These are phyloP conservation scores for Cataglyphis livida DNA, from an alignment of 2,888 invertebrate genomes.

Conservation along the genomic window DNA sequence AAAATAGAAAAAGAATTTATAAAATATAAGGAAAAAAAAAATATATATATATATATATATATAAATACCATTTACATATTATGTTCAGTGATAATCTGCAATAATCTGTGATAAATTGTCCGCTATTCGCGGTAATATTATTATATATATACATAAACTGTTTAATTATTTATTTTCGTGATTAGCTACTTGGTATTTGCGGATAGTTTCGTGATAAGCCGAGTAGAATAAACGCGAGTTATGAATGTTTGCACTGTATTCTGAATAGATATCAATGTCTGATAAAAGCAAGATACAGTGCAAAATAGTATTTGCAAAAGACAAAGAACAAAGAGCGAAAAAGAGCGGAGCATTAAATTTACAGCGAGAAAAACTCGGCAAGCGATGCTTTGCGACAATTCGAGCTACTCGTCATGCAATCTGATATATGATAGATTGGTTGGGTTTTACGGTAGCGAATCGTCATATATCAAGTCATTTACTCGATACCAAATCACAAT, in stretches of 20 bases:
- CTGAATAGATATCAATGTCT: conserved; percentile 38
- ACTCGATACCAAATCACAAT: conserved; percentile 29
- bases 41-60: background rate
- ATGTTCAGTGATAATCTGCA: background rate
- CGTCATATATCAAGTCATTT: conserved; percentile 45
- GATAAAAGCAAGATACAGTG: conserved; percentile 40
- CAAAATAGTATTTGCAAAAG: conserved; percentile 20
- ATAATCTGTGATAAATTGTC: background rate
- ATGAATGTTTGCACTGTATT: conserved; percentile 33
- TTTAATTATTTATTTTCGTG: conserved; percentile 24
- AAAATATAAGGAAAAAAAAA: conserved; percentile 1
- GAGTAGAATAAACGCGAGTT: conserved; percentile 18
- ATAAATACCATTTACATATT: background rate
- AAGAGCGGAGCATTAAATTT: conserved; percentile 41
- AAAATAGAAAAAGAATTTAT: background rate
- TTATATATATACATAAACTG: background rate
- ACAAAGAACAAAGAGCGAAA: conserved; percentile 10
- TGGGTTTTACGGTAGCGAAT: conserved; percentile 29
- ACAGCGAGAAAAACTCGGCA: conserved; percentile 59
- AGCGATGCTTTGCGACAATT: conserved; percentile 66
- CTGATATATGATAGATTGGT: conserved; percentile 31
- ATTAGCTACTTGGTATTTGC: conserved; percentile 10
- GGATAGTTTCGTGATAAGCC: conserved; percentile 40
- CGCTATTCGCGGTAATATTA: background rate
- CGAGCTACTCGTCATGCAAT: conserved; percentile 66